Conservation (phyloP, 2,113 vertebrate genomes). For the Progne subis region DNA sequence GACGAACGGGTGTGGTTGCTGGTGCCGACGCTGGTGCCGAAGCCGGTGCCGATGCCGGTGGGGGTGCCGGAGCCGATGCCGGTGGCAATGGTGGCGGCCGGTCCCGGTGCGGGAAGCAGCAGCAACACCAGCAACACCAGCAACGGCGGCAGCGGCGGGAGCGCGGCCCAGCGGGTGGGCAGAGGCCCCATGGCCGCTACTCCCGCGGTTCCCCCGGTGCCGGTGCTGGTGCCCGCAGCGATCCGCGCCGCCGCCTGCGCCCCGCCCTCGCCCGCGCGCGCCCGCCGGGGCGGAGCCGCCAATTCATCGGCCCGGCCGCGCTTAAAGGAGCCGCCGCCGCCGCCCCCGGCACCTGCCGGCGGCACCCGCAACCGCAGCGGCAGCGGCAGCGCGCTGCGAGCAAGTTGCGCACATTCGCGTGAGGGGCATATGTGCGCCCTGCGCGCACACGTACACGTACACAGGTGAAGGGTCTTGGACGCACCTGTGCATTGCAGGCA, state of each 20-base stretch:
- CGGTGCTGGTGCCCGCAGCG: neutral
- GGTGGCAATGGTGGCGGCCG: neutral
- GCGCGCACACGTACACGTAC: neutral
- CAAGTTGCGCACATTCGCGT: neutral
- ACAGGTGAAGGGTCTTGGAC: neutral
- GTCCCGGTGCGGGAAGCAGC: neutral
- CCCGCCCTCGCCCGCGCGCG: neutral
- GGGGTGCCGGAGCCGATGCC: conserved; percentile 28
- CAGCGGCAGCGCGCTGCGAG: neutral
- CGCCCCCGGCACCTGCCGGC: neutral
- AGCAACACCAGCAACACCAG: neutral
- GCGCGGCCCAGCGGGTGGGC: neutral
- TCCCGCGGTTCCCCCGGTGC: neutral
- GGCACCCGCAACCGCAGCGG: no score
- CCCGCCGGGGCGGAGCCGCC: neutral
- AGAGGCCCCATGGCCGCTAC: neutral
- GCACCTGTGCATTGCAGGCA: neutral
- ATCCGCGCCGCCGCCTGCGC: neutral
- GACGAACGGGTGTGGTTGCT: conserved; percentile 2
- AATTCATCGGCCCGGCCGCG: neutral
- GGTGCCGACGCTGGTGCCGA: neutral
- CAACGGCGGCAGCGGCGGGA: neutral
- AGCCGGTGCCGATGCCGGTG: conserved; percentile 24
- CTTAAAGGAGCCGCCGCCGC: neutral
- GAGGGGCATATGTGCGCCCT: no score